Evolutionary conservation across 23 tunicate genomes (phyloP).

Genomic region (Styela clava): DNA sequence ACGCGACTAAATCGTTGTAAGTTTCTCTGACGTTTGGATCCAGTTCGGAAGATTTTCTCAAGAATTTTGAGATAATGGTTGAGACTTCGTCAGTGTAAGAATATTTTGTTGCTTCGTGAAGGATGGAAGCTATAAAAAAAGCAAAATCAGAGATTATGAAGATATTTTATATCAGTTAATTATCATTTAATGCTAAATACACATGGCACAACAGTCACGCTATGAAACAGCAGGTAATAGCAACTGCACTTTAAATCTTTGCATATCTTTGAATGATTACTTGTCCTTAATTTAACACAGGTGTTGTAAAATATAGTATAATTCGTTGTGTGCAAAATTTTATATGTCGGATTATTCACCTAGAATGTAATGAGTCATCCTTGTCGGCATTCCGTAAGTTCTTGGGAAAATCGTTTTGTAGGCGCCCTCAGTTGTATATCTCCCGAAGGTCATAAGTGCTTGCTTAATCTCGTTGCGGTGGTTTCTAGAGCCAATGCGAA

Average conservation of each 20-base stretch:
- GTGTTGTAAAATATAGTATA: too few relatives aligned
- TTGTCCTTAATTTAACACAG: too few relatives aligned
- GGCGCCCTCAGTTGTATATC: neutral
- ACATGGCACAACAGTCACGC: too few relatives aligned
- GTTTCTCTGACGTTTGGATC: neutral
- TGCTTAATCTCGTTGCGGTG: neutral
- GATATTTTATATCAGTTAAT: too few relatives aligned
- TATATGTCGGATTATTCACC: too few relatives aligned
- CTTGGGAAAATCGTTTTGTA: neutral
- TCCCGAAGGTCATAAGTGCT: neutral
- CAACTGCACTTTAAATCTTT: too few relatives aligned
- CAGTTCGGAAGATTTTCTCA: neutral
- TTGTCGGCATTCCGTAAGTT: neutral
- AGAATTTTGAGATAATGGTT: neutral
- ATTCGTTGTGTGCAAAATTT: too few relatives aligned
- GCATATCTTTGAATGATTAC: too few relatives aligned
- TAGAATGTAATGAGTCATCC: neutral
- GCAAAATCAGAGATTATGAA: too few relatives aligned
- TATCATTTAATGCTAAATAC: too few relatives aligned
- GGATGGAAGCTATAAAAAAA: neutral
- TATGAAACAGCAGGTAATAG: too few relatives aligned
- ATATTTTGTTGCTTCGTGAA: slow-evolving; percentile 19
- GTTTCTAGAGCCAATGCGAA: neutral
- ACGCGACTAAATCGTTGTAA: neutral
- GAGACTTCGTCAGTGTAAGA: neutral